Base-by-base conservation (phyloP, 1,140 invertebrate genomes). In the Bombus ignitus region DNA sequence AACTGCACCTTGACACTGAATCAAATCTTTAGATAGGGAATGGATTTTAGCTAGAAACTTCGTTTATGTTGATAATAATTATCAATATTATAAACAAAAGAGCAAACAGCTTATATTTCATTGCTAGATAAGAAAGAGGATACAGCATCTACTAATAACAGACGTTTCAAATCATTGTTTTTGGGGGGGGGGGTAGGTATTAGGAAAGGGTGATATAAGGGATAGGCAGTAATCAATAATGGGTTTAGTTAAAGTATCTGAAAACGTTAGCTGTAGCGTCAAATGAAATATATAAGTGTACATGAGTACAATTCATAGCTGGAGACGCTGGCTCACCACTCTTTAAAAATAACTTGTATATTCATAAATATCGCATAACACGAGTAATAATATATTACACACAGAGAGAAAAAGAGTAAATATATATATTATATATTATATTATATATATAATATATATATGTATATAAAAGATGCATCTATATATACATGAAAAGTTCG, bases 341-440 rank as follows among this genome's bases (percentile, higher is more conserved):
- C 92, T 93, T 94, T 89, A 92, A 76, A 89, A 91, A 92, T 92
- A 88, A 94, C 91, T 94, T 95, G 93, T 95, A 95, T 94, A 94
- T 95, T 95, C 94, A 94, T 95, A 95, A 94, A 95, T 94, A 95
- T 92, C 81, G 82, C 87, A 90, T 89, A 92, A 93, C 86, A 89
- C 89, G 90, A 94, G 91, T 91, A 91, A 92, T 85, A 91, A 92
- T 91, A 93, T 93, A 93, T 93, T 89, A 91, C 85, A 89, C 73
- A 92, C 47, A 90, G 77, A 91, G 77, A 90, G 42, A 90, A 92
- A 86, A 83, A 32, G 87, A 79, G 89, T 74, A 91, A 77, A 73
- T 78, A 90, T 92, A 94, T 92, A 94, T 93, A 93, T 94, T 93
- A 94, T 93, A 93, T 89, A 89, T 89, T 90, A 91, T 92, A 91